These are phyloP conservation scores for Platycheirus albimanus DNA, from an alignment of 2,888 invertebrate species.

Conservation along the genomic window DNA sequence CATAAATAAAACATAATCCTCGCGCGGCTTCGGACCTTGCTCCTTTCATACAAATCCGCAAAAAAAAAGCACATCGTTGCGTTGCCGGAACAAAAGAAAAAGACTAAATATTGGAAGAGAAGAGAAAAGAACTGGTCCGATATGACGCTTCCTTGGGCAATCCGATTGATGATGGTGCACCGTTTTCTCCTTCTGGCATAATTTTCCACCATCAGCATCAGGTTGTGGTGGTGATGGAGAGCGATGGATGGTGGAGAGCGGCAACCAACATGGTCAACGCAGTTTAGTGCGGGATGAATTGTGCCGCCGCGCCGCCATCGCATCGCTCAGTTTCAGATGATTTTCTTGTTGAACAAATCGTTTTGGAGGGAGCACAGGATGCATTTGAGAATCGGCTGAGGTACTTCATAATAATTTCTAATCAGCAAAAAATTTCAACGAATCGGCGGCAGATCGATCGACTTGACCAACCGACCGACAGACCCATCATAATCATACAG, in stretches of 20 bases:
- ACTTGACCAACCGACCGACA: slow-evolving; percentile 28
- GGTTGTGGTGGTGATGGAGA: too few relatives aligned
- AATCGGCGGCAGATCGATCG: background rate
- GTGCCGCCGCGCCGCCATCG: slow-evolving; percentile 4
- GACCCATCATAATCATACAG: slow-evolving; percentile 66
- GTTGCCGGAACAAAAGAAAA: slow-evolving; percentile 32
- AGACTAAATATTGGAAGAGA: slow-evolving; percentile 7
- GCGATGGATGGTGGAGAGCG: too few relatives aligned
- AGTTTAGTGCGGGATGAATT: slow-evolving; percentile 12
- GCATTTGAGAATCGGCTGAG: slow-evolving; percentile 37
- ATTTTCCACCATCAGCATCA: slow-evolving; percentile 59
- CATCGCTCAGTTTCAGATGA: slow-evolving; percentile 19
- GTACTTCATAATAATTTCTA: slow-evolving; percentile 74
- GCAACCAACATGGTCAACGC: background rate
- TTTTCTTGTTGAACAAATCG: slow-evolving; percentile 71
- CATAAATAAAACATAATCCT: slow-evolving; percentile 83
- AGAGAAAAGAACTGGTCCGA: slow-evolving; percentile 62
- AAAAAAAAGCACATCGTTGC: slow-evolving; percentile 24
- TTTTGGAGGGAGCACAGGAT: slow-evolving; percentile 40
- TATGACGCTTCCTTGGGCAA: slow-evolving; percentile 37
- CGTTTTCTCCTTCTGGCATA: slow-evolving; percentile 65
- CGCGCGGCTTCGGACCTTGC: slow-evolving; percentile 75
- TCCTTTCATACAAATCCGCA: slow-evolving; percentile 45
- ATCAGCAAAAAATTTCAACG: slow-evolving; percentile 70
- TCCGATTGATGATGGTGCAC: slow-evolving; percentile 61